A percentile compares a stretch with the other conserved stretches of the same genome.
phyloP scores from a whole-genome alignment of 2,888 invertebrate species.

The Taphrorychus bicolor region DNA sequence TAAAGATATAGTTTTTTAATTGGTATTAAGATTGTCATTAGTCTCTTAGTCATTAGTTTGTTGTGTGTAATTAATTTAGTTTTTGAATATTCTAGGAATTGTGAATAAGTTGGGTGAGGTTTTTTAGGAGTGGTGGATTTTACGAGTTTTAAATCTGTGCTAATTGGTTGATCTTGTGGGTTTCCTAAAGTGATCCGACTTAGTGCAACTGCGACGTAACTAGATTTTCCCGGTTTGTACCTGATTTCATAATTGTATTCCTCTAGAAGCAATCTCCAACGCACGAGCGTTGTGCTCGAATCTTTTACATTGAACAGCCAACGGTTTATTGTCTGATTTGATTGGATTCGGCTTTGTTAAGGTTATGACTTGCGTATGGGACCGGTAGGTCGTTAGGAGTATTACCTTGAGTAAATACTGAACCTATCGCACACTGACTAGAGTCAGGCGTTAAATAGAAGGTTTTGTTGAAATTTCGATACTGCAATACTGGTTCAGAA shows the following conservation, averaged over 20 bases:
- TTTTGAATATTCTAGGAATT: too few relatives aligned
- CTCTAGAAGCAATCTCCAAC: constrained; percentile 45
- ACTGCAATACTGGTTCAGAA: constrained; percentile 43
- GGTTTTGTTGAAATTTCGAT: constrained; percentile 15
- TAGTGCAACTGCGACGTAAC: background rate
- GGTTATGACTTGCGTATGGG: constrained; percentile 51
- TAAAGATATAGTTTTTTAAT: too few relatives aligned
- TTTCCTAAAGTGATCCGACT: background rate
- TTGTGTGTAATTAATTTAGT: too few relatives aligned
- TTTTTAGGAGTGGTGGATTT: too few relatives aligned
- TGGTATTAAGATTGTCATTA: too few relatives aligned
- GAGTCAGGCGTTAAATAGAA: constrained; percentile 50
- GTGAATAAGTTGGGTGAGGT: too few relatives aligned
- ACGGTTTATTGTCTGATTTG: constrained; percentile 52
- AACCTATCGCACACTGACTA: constrained; percentile 45
- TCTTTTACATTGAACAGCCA: constrained; percentile 52
- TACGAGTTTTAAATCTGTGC: too few relatives aligned
- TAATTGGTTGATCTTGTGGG: too few relatives aligned
- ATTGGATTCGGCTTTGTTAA: constrained; percentile 51
- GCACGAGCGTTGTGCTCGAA: constrained; percentile 46
- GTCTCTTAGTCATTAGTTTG: too few relatives aligned
- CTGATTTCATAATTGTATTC: constrained; percentile 19
- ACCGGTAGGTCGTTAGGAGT: constrained; percentile 49
- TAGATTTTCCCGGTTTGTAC: constrained; percentile 24
- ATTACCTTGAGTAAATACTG: constrained; percentile 47